Evolutionary conservation across 2,888 invertebrate genomes (phyloP).

Genomic region (Ophion costatus): DNA sequence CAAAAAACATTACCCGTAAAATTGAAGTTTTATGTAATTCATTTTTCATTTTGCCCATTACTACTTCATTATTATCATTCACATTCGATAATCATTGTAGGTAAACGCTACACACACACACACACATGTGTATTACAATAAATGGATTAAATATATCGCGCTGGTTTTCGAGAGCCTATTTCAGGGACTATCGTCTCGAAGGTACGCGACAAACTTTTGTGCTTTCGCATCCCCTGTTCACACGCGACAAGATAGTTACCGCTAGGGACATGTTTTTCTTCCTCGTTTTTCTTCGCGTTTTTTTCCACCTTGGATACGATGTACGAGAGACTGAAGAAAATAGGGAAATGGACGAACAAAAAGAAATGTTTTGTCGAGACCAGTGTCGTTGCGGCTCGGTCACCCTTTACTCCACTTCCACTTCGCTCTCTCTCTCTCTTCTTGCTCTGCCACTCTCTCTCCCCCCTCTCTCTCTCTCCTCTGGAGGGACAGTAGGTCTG

Average conservation of each 20-base stretch:
- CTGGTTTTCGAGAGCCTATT: neutral
- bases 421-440: neutral
- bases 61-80: no score
- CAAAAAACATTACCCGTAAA: neutral
- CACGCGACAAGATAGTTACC: neutral
- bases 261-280: neutral
- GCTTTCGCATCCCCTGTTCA: neutral
- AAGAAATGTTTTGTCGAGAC: constrained; percentile 31
- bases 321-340: constrained; percentile 32
- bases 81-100: no score
- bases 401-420: constrained; percentile 26
- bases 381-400: constrained; percentile 39
- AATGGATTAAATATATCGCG: neutral
- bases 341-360: constrained; percentile 24
- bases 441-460: neutral
- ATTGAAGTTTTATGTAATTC: neutral
- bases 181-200: neutral
- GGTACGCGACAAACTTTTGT: neutral
- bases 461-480: neutral
- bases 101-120: no score
- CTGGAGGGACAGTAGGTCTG: constrained; percentile 31
- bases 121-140: neutral
- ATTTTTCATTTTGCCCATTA: no score
- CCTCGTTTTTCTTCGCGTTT: neutral
- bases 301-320: neutral